Percentiles rank a stretch among this genome's conserved stretches.
phyloP scores from a whole-genome alignment of 2,888 invertebrate genomes.

The Eutolmus rufibarbis region DNA sequence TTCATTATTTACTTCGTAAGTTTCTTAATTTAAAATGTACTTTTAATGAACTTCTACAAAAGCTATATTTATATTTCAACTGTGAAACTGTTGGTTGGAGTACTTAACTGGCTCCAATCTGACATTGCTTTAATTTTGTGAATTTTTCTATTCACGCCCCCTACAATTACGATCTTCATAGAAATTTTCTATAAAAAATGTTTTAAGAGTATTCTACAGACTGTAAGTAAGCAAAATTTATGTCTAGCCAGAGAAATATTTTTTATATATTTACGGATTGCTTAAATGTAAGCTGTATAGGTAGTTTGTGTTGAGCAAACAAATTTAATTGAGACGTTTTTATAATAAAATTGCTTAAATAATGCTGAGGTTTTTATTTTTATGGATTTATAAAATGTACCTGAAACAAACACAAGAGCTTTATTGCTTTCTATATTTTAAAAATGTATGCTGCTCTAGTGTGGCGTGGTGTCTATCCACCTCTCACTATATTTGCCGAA shows the following conservation, averaged over 20 bases:
- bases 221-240: constrained; percentile 12
- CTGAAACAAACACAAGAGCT: no score
- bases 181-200: not conserved
- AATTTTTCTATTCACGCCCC: constrained; percentile 33
- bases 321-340: constrained; percentile 12
- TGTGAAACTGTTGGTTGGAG: constrained; percentile 23
- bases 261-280: not conserved
- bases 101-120: not conserved
- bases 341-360: constrained; percentile 25
- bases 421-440: no score
- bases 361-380: not conserved
- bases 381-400: not conserved
- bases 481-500: no score
- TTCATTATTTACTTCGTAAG: not conserved
- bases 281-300: not conserved
- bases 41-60: not conserved
- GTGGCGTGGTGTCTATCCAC: no score
- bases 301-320: not conserved
- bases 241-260: constrained; percentile 25
- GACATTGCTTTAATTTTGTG: constrained; percentile 19
- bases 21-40: constrained; percentile 2
- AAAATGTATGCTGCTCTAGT: no score
- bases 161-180: not conserved
- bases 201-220: constrained; percentile 24
- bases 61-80: constrained; percentile 20